These are phyloP conservation scores for Aphaenogaster ashmeadi DNA, from an alignment of 1,140 invertebrate species.

Conservation along the genomic window DNA sequence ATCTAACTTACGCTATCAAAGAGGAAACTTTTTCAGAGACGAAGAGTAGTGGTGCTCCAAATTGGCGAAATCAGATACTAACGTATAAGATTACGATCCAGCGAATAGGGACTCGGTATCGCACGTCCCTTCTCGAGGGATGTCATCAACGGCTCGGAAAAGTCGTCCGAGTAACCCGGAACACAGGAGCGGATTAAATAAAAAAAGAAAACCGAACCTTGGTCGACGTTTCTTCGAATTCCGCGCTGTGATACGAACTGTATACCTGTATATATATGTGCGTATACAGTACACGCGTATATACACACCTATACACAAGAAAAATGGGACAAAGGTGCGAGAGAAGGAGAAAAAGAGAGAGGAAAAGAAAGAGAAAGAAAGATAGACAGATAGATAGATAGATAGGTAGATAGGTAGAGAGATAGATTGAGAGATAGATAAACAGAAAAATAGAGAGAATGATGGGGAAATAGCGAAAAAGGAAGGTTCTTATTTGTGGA, in stretches of 20 bases:
- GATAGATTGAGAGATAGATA: slow-evolving; percentile 10
- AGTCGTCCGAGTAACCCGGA: slow-evolving; percentile 25
- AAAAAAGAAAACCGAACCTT: slow-evolving; percentile 39
- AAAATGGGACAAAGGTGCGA: slow-evolving; percentile 10
- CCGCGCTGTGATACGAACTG: slow-evolving; percentile 52
- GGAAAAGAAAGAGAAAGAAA: not conserved
- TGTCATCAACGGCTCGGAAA: slow-evolving; percentile 50
- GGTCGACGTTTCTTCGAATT: slow-evolving; percentile 40
- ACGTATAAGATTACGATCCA: slow-evolving; percentile 57
- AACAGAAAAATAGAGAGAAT: slow-evolving; percentile 39
- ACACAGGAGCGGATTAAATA: slow-evolving; percentile 35
- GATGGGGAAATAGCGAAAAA: slow-evolving; percentile 29
- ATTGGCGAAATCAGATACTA: slow-evolving; percentile 59
- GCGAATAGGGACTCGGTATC: slow-evolving; percentile 44
- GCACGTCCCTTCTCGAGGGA: slow-evolving; percentile 44
- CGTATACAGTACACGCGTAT: slow-evolving; percentile 29
- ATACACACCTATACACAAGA: slow-evolving; percentile 14
- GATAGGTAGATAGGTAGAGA: not conserved
- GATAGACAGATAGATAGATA: not conserved
- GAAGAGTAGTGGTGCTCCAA: not conserved
- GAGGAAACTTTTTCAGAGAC: not conserved
- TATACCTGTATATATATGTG: slow-evolving; percentile 32
- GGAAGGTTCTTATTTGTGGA: slow-evolving; percentile 46
- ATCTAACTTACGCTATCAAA: slow-evolving; percentile 7
- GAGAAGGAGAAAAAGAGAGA: not conserved